Percentiles rank a stretch among this genome's conserved stretches.
Conservation (phyloP, 1,140 invertebrate genomes). For the Sitobion miscanthi region DNA sequence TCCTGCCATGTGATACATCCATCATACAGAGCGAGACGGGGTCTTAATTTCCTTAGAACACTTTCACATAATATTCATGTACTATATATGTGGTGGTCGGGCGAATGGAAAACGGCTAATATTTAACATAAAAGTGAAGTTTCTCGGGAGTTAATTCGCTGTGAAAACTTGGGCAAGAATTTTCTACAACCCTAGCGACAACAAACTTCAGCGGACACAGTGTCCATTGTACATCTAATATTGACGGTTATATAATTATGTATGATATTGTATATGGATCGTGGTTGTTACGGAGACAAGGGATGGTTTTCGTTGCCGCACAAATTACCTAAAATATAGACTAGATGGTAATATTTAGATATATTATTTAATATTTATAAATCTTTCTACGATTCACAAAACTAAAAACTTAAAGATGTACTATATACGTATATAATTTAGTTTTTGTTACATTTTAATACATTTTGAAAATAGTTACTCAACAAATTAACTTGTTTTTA, state of each 20-base stretch:
- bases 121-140: constrained; percentile 44
- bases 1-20: neutral
- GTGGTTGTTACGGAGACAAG: constrained; percentile 7
- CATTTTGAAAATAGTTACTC: neutral
- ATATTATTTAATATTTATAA: neutral
- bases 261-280: neutral
- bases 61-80: neutral
- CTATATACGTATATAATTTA: neutral
- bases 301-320: neutral
- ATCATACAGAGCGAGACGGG: constrained; percentile 5
- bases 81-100: neutral
- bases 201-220: neutral
- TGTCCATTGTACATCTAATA: constrained; percentile 9
- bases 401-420: neutral
- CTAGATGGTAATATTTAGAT: neutral
- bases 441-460: neutral
- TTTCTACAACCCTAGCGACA: constrained; percentile 28
- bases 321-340: neutral
- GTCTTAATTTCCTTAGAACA: constrained; percentile 18
- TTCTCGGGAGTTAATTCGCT: constrained; percentile 34
- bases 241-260: constrained; percentile 9
- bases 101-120: constrained; percentile 4
- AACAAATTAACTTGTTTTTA: neutral
- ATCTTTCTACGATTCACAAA: neutral
- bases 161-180: constrained; percentile 23